Percentiles rank a stretch among this genome's conserved stretches.
These are phyloP conservation scores for Hemichromis elongatus DNA, from an alignment of 2,113 vertebrate species.

Conservation along the genomic window DNA sequence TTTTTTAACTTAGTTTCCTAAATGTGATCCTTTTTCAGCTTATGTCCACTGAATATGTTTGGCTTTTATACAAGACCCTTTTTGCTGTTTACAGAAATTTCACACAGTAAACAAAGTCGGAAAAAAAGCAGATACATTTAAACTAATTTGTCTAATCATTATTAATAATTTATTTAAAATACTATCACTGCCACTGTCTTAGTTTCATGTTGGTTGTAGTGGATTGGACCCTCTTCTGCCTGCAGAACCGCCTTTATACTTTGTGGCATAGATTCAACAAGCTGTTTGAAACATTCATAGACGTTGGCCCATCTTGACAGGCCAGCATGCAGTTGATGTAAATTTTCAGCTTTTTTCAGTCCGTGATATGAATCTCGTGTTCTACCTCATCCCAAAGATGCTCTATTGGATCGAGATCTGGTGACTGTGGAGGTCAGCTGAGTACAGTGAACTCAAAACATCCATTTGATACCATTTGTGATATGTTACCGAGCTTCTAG, in stretches of 20 bases:
- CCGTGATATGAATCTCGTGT: background rate
- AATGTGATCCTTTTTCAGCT: background rate
- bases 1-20: background rate
- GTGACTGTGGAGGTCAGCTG: background rate
- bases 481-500: background rate
- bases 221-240: background rate
- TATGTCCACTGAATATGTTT: background rate
- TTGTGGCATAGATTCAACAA: background rate
- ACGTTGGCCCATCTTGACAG: background rate
- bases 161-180: background rate
- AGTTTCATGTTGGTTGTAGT: background rate
- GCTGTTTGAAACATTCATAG: background rate
- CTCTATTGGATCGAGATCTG: background rate
- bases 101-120: background rate
- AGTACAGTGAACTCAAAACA: background rate
- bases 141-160: background rate
- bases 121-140: background rate
- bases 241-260: background rate
- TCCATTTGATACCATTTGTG: background rate
- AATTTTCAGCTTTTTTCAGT: background rate
- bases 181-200: background rate
- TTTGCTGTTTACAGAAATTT: background rate
- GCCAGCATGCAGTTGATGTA: background rate
- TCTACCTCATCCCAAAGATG: background rate
- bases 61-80: background rate